Evolutionary conservation across 2,888 invertebrate species (phyloP).

Genomic region (Pollenia griseotomentosa): DNA sequence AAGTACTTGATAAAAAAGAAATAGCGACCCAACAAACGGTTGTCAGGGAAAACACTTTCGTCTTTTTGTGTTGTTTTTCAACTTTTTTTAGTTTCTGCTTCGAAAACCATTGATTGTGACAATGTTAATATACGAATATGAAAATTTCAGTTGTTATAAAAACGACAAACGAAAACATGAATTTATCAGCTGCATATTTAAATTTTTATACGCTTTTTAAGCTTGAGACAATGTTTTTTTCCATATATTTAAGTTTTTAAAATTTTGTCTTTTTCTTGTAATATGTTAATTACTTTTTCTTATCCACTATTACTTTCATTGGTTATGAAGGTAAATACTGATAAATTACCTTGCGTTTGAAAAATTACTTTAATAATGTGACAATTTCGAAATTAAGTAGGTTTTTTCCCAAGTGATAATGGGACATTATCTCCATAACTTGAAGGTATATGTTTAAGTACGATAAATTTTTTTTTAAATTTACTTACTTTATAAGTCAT

Average conservation of each 20-base stretch:
- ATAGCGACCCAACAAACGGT: constrained; percentile 63
- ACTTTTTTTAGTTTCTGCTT: constrained; percentile 50
- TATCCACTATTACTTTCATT: constrained; percentile 67
- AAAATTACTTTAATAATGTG: constrained; percentile 50
- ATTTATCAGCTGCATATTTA: constrained; percentile 72
- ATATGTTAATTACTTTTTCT: constrained; percentile 67
- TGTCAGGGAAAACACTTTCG: constrained; percentile 67
- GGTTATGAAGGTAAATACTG: constrained; percentile 61
- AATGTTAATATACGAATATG: constrained; percentile 51
- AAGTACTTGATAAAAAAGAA: constrained; percentile 55
- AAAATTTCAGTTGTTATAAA: constrained; percentile 28
- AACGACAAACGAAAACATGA: constrained; percentile 41
- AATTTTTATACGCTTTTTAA: constrained; percentile 50
- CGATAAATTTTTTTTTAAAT: not conserved
- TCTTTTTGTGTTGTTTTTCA: constrained; percentile 76
- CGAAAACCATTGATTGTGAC: constrained; percentile 65
- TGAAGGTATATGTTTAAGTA: not conserved
- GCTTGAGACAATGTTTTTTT: constrained; percentile 30
- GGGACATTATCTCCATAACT: not conserved
- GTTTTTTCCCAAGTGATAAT: constrained; percentile 24
- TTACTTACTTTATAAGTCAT: constrained; percentile 1
- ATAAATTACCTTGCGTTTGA: constrained; percentile 42
- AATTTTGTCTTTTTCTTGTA: constrained; percentile 46
- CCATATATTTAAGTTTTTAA: not conserved
- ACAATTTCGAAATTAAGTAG: constrained; percentile 58